Evolutionary conservation across 2,797 vertebrate species (phyloP).

Genomic region (Dromococcyx pavoninus): DNA sequence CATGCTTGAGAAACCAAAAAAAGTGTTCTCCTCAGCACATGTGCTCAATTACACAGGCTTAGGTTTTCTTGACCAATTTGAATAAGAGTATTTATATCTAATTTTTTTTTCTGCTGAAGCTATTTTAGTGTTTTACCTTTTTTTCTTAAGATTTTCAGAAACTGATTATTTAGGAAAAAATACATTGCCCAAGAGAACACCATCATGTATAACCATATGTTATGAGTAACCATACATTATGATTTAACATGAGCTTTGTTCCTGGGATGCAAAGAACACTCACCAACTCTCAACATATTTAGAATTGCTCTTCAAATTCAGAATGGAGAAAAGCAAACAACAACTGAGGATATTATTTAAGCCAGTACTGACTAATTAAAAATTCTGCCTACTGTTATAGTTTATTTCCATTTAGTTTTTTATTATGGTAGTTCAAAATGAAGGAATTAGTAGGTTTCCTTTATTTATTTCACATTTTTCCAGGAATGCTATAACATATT

Average conservation of each 20-base stretch:
- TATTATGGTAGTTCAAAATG: background rate
- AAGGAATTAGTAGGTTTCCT: background rate
- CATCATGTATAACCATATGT: background rate
- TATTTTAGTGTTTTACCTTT: background rate
- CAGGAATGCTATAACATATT: background rate
- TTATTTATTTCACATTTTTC: background rate
- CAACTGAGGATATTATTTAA: background rate
- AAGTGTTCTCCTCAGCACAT: slow-evolving; percentile 4
- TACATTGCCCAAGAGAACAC: background rate
- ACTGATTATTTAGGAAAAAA: background rate
- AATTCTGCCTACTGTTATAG: background rate
- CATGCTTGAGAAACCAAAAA: slow-evolving; percentile 50
- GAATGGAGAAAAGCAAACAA: background rate
- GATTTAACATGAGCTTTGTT: background rate
- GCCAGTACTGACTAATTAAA: background rate
- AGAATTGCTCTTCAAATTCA: background rate
- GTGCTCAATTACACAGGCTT: background rate
- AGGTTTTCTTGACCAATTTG: background rate
- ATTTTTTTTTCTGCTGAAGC: background rate
- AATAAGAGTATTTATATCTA: background rate
- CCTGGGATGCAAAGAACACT: background rate
- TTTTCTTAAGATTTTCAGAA: background rate
- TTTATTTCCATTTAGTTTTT: background rate
- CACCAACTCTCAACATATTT: background rate
- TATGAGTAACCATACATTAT: background rate